Evolutionary conservation across 2,888 invertebrate species (phyloP).

Genomic region (Cheilosia scutellata): DNA sequence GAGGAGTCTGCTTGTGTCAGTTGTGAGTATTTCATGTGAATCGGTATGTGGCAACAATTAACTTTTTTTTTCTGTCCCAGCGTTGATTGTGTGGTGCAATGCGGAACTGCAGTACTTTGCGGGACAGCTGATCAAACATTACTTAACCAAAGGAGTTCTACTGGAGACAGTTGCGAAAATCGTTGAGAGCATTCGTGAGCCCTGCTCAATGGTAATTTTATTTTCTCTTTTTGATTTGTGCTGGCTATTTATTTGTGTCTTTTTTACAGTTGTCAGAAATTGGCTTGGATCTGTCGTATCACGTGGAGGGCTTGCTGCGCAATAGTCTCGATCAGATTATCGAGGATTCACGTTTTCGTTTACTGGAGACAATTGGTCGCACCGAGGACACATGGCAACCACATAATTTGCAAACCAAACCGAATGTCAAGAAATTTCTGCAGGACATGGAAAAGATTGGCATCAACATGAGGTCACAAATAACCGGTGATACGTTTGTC

Average conservation of each 20-base stretch:
- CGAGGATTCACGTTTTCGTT: slow-evolving; percentile 82
- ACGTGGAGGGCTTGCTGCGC: slow-evolving; percentile 93
- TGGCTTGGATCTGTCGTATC: slow-evolving; percentile 96
- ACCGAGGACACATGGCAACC: slow-evolving; percentile 84
- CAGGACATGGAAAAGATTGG: slow-evolving; percentile 82
- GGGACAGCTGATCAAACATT: slow-evolving; percentile 93
- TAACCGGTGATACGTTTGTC: slow-evolving; percentile 84
- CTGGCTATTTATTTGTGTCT: neutral
- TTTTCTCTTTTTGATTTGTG: neutral
- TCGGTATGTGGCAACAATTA: neutral
- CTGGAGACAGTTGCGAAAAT: slow-evolving; percentile 94
- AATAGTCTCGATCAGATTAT: slow-evolving; percentile 85
- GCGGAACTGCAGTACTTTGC: slow-evolving; percentile 92
- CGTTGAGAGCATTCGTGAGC: slow-evolving; percentile 90
- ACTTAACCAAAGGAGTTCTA: slow-evolving; percentile 95
- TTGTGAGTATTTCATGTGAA: slow-evolving; percentile 84
- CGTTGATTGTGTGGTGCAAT: slow-evolving; percentile 96
- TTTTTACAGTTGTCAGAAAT: slow-evolving; percentile 85
- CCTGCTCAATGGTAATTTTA: slow-evolving; percentile 81
- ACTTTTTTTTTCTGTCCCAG: slow-evolving; percentile 82
- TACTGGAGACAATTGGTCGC: slow-evolving; percentile 83
- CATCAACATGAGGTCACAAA: slow-evolving; percentile 82
- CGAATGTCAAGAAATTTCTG: slow-evolving; percentile 82
- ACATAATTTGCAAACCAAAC: slow-evolving; percentile 83
- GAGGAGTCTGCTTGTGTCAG: slow-evolving; percentile 90